Evolutionary conservation across 2,888 invertebrate species (phyloP), one percentile per base, ranked within the genome.

Genomic region (Miltochrista miniata): DNA sequence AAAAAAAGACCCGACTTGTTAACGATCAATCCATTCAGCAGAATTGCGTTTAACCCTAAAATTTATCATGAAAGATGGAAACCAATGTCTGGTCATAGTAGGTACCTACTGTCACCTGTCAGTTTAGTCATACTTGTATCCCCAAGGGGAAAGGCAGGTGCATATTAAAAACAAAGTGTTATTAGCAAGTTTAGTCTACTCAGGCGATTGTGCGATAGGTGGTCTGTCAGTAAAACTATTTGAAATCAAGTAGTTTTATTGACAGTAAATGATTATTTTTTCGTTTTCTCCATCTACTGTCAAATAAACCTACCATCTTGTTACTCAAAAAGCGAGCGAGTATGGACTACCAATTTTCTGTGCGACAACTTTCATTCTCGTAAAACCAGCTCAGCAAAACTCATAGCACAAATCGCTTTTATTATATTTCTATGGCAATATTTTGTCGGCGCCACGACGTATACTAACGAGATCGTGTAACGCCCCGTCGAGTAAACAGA

Each of bases 401-500:
- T 61, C 58, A 55, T 45, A 44, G 55, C 51, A 59, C 74, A 59
- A 54, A 68, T 68, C 51, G 67, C 55, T 45, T 57, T 71, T 73
- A 76, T 74, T 73, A 76, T 76, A 79, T 76, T 75, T 70, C 65
- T 72, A 64, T 58, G 70, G 80, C 68, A 79, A 82, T 79, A 83
- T 79, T 80, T 80, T 68, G 74, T 72, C 67, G 65, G 61, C 63
- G 70, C 61, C 64, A 54, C 62, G 77, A 80, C 81, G 70, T 74
- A 65, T 78, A 80, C 75, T 79, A 79, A 79, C 76, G 79, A 80
- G 73, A 61, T 73, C 73, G 76, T 79, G 77, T 74, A 72, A 76
- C 77, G 71, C 78, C 81, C 81, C 77, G 79, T 72, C 70, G 81
- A 68, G 81, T 75, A 73, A 77, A 81, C 78, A 79, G 76, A 81